phyloP scores from a whole-genome alignment of 2,888 invertebrate species.

The Lycophotia porphyrea region DNA sequence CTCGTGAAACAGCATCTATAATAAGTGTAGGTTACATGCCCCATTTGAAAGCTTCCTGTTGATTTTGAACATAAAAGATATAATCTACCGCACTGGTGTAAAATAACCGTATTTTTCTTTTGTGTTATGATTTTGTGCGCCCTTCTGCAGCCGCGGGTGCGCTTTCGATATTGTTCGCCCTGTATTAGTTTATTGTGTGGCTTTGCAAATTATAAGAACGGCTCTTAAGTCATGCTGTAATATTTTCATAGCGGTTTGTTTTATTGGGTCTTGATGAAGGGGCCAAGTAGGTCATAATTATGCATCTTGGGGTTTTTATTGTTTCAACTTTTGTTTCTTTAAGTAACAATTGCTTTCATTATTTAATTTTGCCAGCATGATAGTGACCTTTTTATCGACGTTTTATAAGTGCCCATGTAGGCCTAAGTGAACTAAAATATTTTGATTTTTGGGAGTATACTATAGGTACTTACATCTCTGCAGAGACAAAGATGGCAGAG shows the following conservation, averaged over 20 bases:
- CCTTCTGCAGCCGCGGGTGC: constrained; percentile 81
- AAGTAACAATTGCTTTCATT: neutral
- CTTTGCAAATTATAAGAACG: constrained; percentile 69
- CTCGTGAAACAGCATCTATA: constrained; percentile 84
- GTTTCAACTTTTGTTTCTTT: neutral
- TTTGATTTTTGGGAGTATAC: no score
- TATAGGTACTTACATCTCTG: no score
- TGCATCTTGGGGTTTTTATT: no score
- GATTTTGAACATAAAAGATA: constrained; percentile 90
- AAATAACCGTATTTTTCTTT: constrained; percentile 89
- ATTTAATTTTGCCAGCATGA: neutral
- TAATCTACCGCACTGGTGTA: constrained; percentile 90
- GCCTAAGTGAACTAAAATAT: no score
- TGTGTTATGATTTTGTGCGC: constrained; percentile 86
- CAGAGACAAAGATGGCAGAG: no score
- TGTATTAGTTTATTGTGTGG: constrained; percentile 76
- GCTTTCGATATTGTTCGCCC: constrained; percentile 77
- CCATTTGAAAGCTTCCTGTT: constrained; percentile 90
- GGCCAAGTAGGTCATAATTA: neutral
- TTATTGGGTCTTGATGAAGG: constrained; percentile 12
- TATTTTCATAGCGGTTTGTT: constrained; percentile 47
- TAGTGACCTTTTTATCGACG: no score
- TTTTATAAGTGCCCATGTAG: no score
- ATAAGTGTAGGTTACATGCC: constrained; percentile 90
- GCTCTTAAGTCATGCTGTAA: constrained; percentile 52